Percentiles rank a stretch among this genome's conserved stretches.
These are phyloP conservation scores for Corythornis leucogaster DNA, from an alignment of 2,797 vertebrate species.

Conservation along the genomic window DNA sequence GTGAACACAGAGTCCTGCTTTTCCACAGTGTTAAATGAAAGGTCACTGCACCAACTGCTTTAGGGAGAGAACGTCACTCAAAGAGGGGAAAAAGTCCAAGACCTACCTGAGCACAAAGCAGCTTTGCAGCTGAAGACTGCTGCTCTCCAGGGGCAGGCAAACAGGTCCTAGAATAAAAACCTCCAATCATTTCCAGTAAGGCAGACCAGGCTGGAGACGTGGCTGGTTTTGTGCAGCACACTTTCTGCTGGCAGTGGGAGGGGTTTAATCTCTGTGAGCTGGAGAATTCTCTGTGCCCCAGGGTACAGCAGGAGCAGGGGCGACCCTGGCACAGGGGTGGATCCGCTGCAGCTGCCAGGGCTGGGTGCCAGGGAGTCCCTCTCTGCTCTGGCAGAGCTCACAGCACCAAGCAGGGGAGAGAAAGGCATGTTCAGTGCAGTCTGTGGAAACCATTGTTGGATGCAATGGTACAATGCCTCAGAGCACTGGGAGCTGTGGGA, in stretches of 20 bases:
- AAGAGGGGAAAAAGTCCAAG: no score
- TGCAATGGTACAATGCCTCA: no score
- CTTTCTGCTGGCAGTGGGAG: not conserved
- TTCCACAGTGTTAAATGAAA: no score
- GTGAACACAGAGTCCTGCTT: no score
- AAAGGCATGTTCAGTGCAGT: accelerated
- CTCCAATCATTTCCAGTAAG: not conserved
- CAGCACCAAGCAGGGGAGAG: accelerated
- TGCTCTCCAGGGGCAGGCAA: not conserved
- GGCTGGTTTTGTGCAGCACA: not conserved
- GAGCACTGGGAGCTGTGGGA: not conserved
- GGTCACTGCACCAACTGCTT: no score
- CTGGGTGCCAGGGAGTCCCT: not conserved
- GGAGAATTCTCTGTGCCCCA: no score
- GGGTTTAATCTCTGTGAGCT: no score
- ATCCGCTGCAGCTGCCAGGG: not conserved
- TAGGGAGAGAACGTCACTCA: no score
- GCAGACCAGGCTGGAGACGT: not conserved
- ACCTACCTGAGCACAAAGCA: no score
- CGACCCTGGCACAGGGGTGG: accelerated
- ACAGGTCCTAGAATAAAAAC: no score
- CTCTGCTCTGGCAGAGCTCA: not conserved
- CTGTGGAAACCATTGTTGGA: accelerated
- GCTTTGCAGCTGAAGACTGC: not conserved
- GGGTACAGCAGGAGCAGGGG: not conserved